Evolutionary conservation across 1,140 invertebrate species (phyloP).

Genomic region (Achatina immaculata): DNA sequence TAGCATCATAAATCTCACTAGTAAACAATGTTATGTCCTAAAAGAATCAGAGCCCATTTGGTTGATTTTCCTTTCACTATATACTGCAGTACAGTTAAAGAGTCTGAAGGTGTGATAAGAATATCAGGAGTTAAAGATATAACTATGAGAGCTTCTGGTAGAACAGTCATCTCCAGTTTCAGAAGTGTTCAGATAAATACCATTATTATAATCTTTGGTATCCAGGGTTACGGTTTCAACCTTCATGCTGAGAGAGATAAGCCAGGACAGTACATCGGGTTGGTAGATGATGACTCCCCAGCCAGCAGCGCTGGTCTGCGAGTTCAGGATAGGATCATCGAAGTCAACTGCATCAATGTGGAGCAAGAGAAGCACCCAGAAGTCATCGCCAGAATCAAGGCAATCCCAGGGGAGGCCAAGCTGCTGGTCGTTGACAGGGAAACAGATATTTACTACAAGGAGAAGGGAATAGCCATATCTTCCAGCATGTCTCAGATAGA

Average conservation of each 20-base stretch:
- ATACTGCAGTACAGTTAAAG: no score
- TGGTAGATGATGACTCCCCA: conserved; percentile 93
- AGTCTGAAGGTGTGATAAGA: no score
- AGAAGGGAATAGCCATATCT: conserved; percentile 77
- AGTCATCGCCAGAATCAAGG: conserved; percentile 77
- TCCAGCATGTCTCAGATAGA: conserved; percentile 74
- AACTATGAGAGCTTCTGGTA: no score
- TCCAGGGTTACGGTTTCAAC: conserved; percentile 99
- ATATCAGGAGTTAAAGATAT: no score
- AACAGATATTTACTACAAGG: conserved; percentile 82
- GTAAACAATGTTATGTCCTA: no score
- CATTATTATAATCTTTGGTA: conserved; percentile 63
- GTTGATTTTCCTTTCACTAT: no score
- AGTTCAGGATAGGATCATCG: conserved; percentile 91
- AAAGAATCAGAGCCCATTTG: no score
- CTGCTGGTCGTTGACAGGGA: conserved; percentile 89
- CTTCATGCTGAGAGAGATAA: conserved; percentile 95
- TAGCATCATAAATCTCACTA: no score
- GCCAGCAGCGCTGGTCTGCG: conserved; percentile 90
- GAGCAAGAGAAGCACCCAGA: conserved; percentile 92
- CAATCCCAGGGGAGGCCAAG: conserved; percentile 86
- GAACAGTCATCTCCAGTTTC: no score
- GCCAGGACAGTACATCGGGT: conserved; percentile 95
- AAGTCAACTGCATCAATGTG: conserved; percentile 79
- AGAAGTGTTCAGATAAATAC: neutral